Base-by-base conservation (phyloP, 1,140 invertebrate genomes). In the Chlorops oryzae region DNA sequence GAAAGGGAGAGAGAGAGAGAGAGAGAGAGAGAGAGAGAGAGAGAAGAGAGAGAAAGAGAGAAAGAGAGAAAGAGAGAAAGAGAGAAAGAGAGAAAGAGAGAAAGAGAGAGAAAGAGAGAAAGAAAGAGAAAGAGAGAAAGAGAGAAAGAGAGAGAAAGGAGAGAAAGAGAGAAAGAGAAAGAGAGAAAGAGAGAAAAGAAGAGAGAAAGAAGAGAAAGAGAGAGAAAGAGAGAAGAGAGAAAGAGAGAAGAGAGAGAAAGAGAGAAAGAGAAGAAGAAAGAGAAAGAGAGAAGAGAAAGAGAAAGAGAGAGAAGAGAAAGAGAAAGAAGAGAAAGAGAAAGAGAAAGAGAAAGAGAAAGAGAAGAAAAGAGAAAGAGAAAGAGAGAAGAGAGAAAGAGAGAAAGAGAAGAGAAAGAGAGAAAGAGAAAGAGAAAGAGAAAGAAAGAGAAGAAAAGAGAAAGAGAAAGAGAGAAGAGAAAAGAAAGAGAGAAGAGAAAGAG, bases 241-340 rank as follows among this genome's bases (percentile, higher is more conserved):
- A 43, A 9, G 22, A 22, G 9, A 22, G 21, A 22, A 43, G 18
- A 43, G 41, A 43, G 23, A 52, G 35, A 47, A 37, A 52, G 23
- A 38, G 12, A 48, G 50, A 47, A 18, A 20, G 27, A 51, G 41
- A 48, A 28, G 34, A 41, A 52, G 44, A 37, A 24, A 23, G 32
- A 39, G 17, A 12, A 20, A 25, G 22, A 23, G 40, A 45, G 42
- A 28, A 24, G 34, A 34, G 28, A 32, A 15, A 15, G 28, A 32
- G 28, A 15, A 32, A 10, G 9, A 9, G 9, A 32, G 28, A 15
- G 15, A 32, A 32, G 9, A 32, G 28, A 15, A 32, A 15, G 15
- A 32, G 28, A 15, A 32, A 32, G 15, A 32, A 15, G 28, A 32
- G 28, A 15, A 15, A 15, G 9, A 10, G 28, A 32, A 32, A 32